Evolutionary conservation across 2,797 vertebrate genomes (phyloP), one percentile per base, ranked within the genome.

Genomic region (Xiphophorus birchmanni): DNA sequence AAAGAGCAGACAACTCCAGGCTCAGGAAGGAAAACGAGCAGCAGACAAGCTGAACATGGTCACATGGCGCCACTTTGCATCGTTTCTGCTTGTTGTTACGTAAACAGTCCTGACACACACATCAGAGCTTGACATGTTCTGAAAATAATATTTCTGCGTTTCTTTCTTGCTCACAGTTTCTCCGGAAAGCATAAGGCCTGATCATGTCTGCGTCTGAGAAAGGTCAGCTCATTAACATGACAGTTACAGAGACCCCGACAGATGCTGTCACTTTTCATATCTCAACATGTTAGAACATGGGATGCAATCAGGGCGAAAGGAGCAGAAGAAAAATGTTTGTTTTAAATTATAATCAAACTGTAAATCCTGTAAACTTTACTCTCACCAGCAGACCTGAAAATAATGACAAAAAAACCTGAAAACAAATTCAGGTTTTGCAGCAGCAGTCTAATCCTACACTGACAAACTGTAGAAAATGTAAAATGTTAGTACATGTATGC

Each of bases 221-320:
- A 90, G 87, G 81, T 89, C 78, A 86, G 60, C 13, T 78, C 7
- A 85, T 75, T n/a, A n/a, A 75, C 78, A 76, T 74, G 84, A 87
- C 81, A 73, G 75, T 35, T 67, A 42, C 80, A 72, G 23, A 67
- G 71, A 84, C 60, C 81, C 74, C 26, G 42, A 84, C 78, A 84
- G 86, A 84, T 48, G 78, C 80, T 84, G 77, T 86, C 78, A 80
- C 56, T 11, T 84, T 50, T 63, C 52, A 26, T 80, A 29, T 74
- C 67, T 77, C 45, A 26, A 11, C 5, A 1, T 72, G 10, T 3
- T 13, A 18, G 54, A 65, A 81, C 45, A 81, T 47, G 42, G 29
- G 26, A 47, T n/a, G 77, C 73, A 40, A 18, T 10, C 17, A 37
- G 21, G 7, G 63, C 17, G 21, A 21, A 40, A 67, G 35, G 35